phyloP scores from a whole-genome alignment of 2,888 invertebrate species.

The Megamerina dolium region DNA sequence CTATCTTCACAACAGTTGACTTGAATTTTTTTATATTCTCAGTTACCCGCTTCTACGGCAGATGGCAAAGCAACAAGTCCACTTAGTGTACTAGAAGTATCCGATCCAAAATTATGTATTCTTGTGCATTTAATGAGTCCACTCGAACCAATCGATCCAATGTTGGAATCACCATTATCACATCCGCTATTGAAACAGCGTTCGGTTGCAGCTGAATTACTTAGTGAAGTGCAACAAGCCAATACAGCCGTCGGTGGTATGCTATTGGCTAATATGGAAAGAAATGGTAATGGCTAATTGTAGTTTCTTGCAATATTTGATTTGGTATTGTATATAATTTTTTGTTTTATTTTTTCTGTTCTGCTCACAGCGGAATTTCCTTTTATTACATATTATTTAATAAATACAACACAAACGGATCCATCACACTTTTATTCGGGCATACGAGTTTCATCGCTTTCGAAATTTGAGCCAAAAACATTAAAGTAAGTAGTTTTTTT shows the following conservation, averaged over 20 bases:
- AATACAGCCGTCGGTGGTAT: constrained; percentile 75
- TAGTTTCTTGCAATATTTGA: constrained; percentile 6
- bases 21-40: neutral
- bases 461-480: constrained; percentile 78
- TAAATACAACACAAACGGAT: constrained; percentile 81
- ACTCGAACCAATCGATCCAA: constrained; percentile 76
- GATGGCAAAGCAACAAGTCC: constrained; percentile 53
- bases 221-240: constrained; percentile 63
- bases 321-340: neutral
- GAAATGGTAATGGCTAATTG: constrained; percentile 60
- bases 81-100: constrained; percentile 72
- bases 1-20: neutral
- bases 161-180: constrained; percentile 76
- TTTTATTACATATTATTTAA: constrained; percentile 84
- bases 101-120: constrained; percentile 83
- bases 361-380: constrained; percentile 77
- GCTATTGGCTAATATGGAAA: constrained; percentile 85
- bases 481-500: constrained; percentile 44
- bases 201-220: constrained; percentile 68
- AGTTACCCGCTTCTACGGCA: constrained; percentile 58
- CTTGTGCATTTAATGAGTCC: constrained; percentile 86
- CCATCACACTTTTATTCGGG: constrained; percentile 80
- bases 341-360: constrained; percentile 1
- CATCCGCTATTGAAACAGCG: constrained; percentile 74
- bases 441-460: constrained; percentile 74